Evolutionary conservation across 2,113 vertebrate species (phyloP).

Genomic region (Hiodon tergisus): DNA sequence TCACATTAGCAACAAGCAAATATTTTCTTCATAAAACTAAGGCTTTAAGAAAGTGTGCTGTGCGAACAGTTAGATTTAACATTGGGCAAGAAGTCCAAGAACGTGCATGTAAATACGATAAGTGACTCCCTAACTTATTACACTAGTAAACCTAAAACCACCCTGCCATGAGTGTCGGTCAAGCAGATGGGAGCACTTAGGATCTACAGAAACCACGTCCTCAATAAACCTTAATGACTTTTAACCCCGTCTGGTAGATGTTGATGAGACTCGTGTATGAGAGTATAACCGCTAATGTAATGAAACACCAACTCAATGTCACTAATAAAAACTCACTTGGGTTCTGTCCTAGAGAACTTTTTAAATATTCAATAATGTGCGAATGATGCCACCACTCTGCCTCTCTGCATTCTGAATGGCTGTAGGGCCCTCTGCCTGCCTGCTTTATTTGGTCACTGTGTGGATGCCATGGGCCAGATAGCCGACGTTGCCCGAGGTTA

Average conservation of each 20-base stretch:
- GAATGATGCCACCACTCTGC: no score
- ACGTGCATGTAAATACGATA: neutral
- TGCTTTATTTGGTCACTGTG: conserved; percentile 81
- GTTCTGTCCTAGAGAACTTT: neutral
- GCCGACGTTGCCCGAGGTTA: conserved; percentile 80
- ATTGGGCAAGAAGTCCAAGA: neutral
- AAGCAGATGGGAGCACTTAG: neutral
- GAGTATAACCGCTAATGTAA: neutral
- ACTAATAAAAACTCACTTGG: neutral
- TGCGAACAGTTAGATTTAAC: neutral
- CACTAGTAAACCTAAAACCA: no score
- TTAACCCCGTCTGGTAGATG: neutral
- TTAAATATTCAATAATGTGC: neutral
- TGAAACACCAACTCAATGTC: neutral
- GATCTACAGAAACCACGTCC: neutral
- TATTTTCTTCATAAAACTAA: conserved; percentile 22
- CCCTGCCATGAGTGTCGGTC: no score
- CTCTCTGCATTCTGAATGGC: conserved; percentile 26
- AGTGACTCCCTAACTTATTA: no score
- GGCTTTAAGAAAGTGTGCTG: neutral
- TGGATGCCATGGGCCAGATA: conserved; percentile 90
- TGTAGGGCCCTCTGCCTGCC: conserved; percentile 28
- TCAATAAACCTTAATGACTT: neutral
- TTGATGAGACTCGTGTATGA: neutral
- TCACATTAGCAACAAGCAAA: neutral